Percentiles rank a stretch among this genome's conserved stretches.
Evolutionary conservation across 2,113 vertebrate species (phyloP).

Genomic region (Gopherus evgoodei): DNA sequence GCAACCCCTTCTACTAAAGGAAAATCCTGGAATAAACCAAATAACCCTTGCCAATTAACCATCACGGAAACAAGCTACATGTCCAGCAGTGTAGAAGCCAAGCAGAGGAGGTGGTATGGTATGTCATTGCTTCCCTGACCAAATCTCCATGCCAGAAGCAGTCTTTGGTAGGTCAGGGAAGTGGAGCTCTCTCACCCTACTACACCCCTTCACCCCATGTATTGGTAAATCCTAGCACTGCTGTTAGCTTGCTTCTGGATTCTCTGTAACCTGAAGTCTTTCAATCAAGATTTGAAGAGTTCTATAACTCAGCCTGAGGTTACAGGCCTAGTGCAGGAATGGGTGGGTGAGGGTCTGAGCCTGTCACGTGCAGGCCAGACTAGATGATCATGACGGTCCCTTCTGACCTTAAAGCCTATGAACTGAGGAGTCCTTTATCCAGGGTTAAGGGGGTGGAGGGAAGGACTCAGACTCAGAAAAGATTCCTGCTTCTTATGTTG

Average conservation of each 20-base stretch:
- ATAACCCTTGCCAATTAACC: slow-evolving; percentile 9
- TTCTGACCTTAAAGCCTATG: neutral
- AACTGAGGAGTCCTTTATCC: neutral
- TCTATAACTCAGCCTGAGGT: neutral
- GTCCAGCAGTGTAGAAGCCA: neutral
- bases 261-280: neutral
- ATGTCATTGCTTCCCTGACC: neutral
- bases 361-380: neutral
- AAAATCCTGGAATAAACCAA: neutral
- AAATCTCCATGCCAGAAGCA: slow-evolving; percentile 18
- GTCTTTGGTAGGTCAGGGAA: slow-evolving; percentile 24
- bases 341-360: neutral
- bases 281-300: neutral
- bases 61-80: neutral
- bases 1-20: neutral
- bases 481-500: slow-evolving; percentile 2
- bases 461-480: neutral
- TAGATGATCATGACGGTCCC: neutral
- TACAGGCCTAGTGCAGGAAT: neutral
- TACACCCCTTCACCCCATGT: neutral
- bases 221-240: neutral
- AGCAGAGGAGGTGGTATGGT: neutral
- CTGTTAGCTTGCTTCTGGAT: neutral
- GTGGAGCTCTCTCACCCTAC: neutral
- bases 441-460: neutral